Percentiles rank a stretch among this genome's conserved stretches.
phyloP scores from a whole-genome alignment of 2,113 vertebrate species.

The Lepus europaeus region DNA sequence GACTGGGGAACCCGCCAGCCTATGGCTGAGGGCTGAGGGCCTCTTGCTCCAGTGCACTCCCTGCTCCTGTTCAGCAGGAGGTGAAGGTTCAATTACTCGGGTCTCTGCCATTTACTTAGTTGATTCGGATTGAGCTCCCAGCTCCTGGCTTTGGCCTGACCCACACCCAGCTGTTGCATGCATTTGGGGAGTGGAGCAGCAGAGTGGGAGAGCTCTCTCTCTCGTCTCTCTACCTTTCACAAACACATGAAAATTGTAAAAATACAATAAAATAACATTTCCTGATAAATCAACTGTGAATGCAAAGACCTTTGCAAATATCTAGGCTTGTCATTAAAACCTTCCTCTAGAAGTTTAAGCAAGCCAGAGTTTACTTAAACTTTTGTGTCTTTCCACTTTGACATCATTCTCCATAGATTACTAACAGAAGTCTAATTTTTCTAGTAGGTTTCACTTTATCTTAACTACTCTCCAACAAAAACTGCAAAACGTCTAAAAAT shows the following conservation, averaged over 20 bases:
- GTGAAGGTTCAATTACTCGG: no score
- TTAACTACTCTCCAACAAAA: not conserved
- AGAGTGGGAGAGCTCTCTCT: no score
- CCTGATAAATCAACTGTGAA: not conserved
- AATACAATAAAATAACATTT: not conserved
- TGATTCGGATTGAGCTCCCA: no score
- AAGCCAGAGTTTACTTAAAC: not conserved
- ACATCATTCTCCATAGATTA: not conserved
- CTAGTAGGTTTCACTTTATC: not conserved
- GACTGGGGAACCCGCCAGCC: not conserved
- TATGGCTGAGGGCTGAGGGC: not conserved
- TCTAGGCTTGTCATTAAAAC: slow-evolving; percentile 34
- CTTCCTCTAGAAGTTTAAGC: not conserved
- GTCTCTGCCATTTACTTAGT: no score
- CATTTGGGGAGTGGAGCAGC: no score
- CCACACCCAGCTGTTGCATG: no score
- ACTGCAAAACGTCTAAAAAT: slow-evolving; percentile 44
- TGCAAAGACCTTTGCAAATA: slow-evolving; percentile 7
- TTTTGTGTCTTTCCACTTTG: not conserved
- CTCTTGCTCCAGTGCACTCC: not conserved
- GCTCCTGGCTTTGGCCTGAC: no score
- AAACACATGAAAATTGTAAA: no score
- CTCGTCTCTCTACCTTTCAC: no score
- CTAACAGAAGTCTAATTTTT: slow-evolving; percentile 35
- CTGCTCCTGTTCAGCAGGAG: not conserved